phyloP scores from a whole-genome alignment of 2,797 vertebrate genomes.

The Huso huso region DNA sequence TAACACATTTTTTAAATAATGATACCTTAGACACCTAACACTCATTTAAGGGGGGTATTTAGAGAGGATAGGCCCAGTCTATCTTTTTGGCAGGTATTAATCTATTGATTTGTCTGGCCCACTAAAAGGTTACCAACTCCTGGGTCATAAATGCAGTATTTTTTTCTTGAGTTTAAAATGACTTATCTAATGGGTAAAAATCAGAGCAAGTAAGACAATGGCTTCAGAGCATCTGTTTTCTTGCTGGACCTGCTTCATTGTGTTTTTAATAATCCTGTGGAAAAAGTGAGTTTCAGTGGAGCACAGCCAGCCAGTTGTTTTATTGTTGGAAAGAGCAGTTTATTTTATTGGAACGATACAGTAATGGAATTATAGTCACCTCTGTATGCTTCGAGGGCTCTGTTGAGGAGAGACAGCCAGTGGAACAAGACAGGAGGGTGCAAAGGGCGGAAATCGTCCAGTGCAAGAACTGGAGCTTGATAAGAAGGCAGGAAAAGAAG shows the following conservation, averaged over 20 bases:
- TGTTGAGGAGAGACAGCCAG: no score
- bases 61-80: no score
- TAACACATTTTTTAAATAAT: no score
- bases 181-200: no score
- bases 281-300: constrained; percentile 35
- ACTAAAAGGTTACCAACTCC: no score
- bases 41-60: no score
- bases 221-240: not conserved
- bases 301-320: constrained; percentile 16
- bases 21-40: no score
- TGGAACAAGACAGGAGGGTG: not conserved
- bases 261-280: constrained; percentile 39
- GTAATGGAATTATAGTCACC: constrained; percentile 38
- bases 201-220: not conserved
- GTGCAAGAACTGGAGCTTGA: constrained; percentile 10
- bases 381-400: not conserved
- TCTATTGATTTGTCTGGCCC: no score
- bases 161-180: no score
- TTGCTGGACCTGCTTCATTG: constrained; percentile 22
- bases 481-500: constrained; percentile 1
- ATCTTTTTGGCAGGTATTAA: no score
- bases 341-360: constrained; percentile 21
- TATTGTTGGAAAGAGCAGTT: constrained; percentile 7
- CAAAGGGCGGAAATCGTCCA: constrained; percentile 1
- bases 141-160: no score